A percentile compares a stretch with the other conserved stretches of the same genome.
Evolutionary conservation across 64 coral and sea anemone genomes (phyloP).

Genomic region (Montipora cactus): DNA sequence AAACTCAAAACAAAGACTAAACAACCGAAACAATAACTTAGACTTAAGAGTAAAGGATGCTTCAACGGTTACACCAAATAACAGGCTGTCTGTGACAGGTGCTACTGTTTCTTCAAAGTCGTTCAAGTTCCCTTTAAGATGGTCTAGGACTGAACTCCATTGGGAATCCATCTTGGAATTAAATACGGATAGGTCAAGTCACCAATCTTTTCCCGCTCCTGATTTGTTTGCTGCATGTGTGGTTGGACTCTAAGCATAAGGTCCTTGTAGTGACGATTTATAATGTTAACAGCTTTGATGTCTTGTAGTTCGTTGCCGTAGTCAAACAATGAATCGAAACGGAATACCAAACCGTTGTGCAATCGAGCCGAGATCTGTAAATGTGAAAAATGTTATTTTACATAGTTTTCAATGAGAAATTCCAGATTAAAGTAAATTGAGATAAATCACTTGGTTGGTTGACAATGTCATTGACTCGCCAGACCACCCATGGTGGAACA

Average conservation of each 20-base stretch:
- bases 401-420: too few species aligned
- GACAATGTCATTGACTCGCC: too few species aligned
- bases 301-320: conserved; percentile 60
- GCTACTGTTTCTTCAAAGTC: too few species aligned
- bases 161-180: conserved; percentile 75
- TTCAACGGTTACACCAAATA: too few species aligned
- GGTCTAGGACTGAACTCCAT: conserved; percentile 63
- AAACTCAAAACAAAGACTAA: too few species aligned
- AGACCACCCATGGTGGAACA: too few species aligned
- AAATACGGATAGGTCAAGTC: conserved; percentile 80
- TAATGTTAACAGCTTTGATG: conserved; percentile 2
- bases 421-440: too few species aligned
- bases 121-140: not conserved
- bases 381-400: not conserved
- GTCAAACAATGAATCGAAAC: conserved; percentile 77
- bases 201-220: conserved; percentile 25
- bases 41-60: too few species aligned
- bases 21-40: too few species aligned
- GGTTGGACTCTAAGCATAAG: conserved; percentile 38
- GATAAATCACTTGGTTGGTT: too few species aligned
- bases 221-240: not conserved
- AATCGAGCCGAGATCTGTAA: conserved; percentile 28
- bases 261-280: conserved; percentile 27
- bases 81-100: too few species aligned
- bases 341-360: conserved; percentile 8